phyloP scores from a whole-genome alignment of 35 echinoderm and acorn worm genomes.

The Heliocidaris tuberculata region DNA sequence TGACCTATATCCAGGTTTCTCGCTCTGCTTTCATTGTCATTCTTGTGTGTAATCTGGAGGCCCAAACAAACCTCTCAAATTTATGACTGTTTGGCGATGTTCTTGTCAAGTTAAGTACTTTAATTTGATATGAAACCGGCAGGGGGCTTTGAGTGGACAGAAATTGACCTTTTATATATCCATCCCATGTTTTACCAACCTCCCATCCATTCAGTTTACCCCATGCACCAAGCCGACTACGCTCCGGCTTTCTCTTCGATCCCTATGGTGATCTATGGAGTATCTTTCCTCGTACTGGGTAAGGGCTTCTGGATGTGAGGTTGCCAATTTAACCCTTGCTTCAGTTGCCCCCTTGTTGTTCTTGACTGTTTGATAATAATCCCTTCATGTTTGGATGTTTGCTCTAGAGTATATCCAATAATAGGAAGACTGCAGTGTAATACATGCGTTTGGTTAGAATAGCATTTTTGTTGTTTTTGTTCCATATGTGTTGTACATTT shows the following conservation, averaged over 20 bases:
- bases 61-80: too few species aligned
- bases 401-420: background rate
- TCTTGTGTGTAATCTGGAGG: too few species aligned
- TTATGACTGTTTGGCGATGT: too few species aligned
- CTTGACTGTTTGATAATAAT: background rate
- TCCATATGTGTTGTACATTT: too few species aligned
- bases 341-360: background rate
- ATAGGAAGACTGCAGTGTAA: background rate
- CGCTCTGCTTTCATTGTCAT: background rate
- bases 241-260: constrained; percentile 43
- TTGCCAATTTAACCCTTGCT: constrained; percentile 18
- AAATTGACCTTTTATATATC: background rate
- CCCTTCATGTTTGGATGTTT: background rate
- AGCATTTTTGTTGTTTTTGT: too few species aligned
- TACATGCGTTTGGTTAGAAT: background rate
- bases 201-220: constrained; percentile 10
- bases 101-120: too few species aligned
- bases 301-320: constrained; percentile 50
- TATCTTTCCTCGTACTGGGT: constrained; percentile 58
- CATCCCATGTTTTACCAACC: constrained; percentile 38
- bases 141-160: too few species aligned
- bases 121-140: too few species aligned
- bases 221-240: constrained; percentile 14
- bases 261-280: constrained; percentile 67
- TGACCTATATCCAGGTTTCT: background rate